A percentile compares a stretch with the other conserved stretches of the same genome.
Evolutionary conservation across 1,140 invertebrate species (phyloP).

Genomic region (Wiebesia pumilae): DNA sequence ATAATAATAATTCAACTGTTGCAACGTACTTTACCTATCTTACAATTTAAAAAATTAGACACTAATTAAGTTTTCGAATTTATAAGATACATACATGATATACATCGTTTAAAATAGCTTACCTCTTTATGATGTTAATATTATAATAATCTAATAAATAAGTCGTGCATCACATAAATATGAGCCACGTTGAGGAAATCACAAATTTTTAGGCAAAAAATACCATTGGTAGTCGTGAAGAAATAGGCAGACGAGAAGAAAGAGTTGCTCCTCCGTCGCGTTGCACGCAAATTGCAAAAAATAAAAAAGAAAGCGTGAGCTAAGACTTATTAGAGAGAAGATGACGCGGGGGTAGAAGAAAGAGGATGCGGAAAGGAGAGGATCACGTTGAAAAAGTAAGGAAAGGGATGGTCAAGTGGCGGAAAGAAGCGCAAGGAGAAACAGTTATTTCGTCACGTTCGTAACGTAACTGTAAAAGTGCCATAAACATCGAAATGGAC

Average conservation of each 20-base stretch:
- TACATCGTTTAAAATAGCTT: too few species aligned
- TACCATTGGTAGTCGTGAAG: not conserved
- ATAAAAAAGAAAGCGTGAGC: slow-evolving; percentile 5
- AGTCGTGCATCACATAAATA: not conserved
- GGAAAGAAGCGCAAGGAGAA: slow-evolving; percentile 25
- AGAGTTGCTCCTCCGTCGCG: not conserved
- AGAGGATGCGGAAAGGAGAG: not conserved
- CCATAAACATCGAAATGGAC: slow-evolving; percentile 51
- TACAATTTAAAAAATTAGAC: too few species aligned
- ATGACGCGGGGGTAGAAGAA: not conserved
- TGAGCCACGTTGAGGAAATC: not conserved
- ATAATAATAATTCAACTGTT: too few species aligned
- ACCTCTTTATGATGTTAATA: too few species aligned
- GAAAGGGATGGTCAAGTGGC: slow-evolving; percentile 18
- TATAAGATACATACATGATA: too few species aligned
- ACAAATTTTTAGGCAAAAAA: not conserved
- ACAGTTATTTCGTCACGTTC: slow-evolving; percentile 42
- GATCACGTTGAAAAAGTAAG: slow-evolving; percentile 29
- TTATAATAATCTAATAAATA: not conserved
- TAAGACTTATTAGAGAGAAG: not conserved
- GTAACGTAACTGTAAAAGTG: slow-evolving; percentile 57
- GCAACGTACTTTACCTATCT: too few species aligned
- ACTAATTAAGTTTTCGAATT: too few species aligned
- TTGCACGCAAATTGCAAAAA: not conserved
- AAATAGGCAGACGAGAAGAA: not conserved